Base-by-base conservation (phyloP, 2,888 invertebrate species). In the Dorcus parallelipipedus region DNA sequence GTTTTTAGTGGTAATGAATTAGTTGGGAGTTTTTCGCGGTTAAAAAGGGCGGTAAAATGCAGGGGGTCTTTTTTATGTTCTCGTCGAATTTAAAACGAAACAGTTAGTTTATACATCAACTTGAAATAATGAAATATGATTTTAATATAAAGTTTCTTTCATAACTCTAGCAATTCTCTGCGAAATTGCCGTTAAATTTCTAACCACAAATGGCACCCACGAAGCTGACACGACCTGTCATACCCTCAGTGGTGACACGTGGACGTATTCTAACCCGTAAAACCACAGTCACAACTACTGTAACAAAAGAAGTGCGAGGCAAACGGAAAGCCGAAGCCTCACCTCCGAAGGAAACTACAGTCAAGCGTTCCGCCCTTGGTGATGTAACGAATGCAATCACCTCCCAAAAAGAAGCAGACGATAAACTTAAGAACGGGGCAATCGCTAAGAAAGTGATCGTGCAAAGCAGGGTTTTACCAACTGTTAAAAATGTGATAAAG, bases 261-360 rank as follows among this genome's bases (percentile, higher is more conserved):
- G 86, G 87, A 61, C 82, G 88, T 74, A 86, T 85, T 78, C 70
- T 67, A 59, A 57, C 69, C 1, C 61, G 67, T 38, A 54, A 53
- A 7, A 49, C 57, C 20, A 47, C 47, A 42, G 54, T 45, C 47
- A 64, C 59, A 58, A 64, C 60, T 54, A 60, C 58, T 55, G 62
- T 59, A 52, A 54, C 45, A 64, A 81, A 74, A 80, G 82, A 73
- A 80, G 80, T 69, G 69, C 77, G 68, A 75, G 82, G 83, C 52
- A 93, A 93, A 76, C 83, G 93, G 72, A 93, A 93, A 83, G 93
- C 93, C 1, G 88, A 88, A 47, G 85, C 85, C 63, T 92, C 91
- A 56, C 92, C 92, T 3, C 72, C 86, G 47, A 91, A 90, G 77
- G 88, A 89, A 73, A 86, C 85, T 66, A 84, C 83, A 52, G 84